These are phyloP conservation scores for Iselma pallidipennis DNA, from an alignment of 2,888 invertebrate genomes.

Conservation along the genomic window DNA sequence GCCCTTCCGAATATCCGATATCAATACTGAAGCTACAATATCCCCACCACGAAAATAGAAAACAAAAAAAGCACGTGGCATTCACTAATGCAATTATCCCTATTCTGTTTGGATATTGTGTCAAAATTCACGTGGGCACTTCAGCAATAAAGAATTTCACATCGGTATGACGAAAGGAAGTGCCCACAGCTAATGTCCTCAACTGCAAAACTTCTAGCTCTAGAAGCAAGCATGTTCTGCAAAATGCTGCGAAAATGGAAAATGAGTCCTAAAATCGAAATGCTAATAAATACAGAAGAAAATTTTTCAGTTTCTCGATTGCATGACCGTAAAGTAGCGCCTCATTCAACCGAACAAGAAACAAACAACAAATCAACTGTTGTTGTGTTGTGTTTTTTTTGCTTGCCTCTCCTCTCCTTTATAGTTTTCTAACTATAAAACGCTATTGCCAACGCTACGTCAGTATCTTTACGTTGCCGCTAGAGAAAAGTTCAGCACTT, in stretches of 20 bases:
- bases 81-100: conserved; percentile 42
- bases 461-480: conserved; percentile 48
- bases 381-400: not conserved
- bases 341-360: conserved; percentile 39
- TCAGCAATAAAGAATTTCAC: too few species aligned
- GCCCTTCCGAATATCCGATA: conserved; percentile 49
- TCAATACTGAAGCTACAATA: conserved; percentile 48
- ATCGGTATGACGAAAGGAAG: too few species aligned
- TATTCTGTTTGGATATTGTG: conserved; percentile 35
- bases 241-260: too few species aligned
- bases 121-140: conserved; percentile 33
- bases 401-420: too few species aligned
- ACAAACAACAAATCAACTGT: conserved; percentile 26
- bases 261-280: too few species aligned
- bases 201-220: too few species aligned
- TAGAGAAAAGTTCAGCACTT: conserved; percentile 52
- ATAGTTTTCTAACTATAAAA: conserved; percentile 29
- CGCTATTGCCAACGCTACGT: conserved; percentile 42
- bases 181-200: too few species aligned
- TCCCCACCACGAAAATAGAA: conserved; percentile 33
- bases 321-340: conserved; percentile 47
- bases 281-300: not conserved
- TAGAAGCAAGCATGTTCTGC: too few species aligned
- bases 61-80: conserved; percentile 52
- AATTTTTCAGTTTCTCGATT: conserved; percentile 31